Evolutionary conservation across 1,140 invertebrate species (phyloP).

Genomic region (Tetranychus urticae): DNA sequence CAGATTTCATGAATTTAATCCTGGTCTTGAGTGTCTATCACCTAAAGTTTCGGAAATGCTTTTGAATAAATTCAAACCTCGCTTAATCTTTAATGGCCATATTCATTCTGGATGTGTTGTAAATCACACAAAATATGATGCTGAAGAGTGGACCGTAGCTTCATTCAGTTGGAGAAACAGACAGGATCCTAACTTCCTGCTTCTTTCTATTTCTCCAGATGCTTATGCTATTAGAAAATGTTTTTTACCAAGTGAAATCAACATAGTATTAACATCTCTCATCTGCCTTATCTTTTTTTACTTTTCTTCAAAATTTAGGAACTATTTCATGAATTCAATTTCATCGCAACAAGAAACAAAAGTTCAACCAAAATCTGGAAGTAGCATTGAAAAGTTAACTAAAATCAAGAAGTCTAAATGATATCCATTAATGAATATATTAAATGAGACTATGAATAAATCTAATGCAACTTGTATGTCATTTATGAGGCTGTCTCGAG

Average conservation of each 20-base stretch:
- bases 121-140: conserved; percentile 25
- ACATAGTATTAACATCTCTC: background rate
- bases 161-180: conserved; percentile 92
- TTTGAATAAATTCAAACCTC: conserved; percentile 28
- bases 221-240: conserved; percentile 3
- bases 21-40: conserved; percentile 66
- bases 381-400: too few relatives aligned
- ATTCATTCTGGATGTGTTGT: conserved; percentile 39
- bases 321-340: too few relatives aligned
- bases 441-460: too few relatives aligned
- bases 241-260: conserved; percentile 6
- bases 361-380: too few relatives aligned
- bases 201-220: conserved; percentile 20
- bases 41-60: conserved; percentile 40
- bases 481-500: too few relatives aligned
- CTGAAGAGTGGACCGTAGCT: conserved; percentile 41
- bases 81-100: conserved; percentile 59
- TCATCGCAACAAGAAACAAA: too few relatives aligned
- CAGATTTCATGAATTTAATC: conserved; percentile 34
- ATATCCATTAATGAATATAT: too few relatives aligned
- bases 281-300: too few relatives aligned
- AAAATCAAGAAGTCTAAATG: too few relatives aligned
- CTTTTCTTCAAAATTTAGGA: too few relatives aligned
- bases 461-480: too few relatives aligned
- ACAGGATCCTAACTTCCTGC: conserved; percentile 62